Percentiles rank a stretch among this genome's conserved stretches.
phyloP scores from a whole-genome alignment of 2,797 vertebrate genomes.

The Pristis pectinata region DNA sequence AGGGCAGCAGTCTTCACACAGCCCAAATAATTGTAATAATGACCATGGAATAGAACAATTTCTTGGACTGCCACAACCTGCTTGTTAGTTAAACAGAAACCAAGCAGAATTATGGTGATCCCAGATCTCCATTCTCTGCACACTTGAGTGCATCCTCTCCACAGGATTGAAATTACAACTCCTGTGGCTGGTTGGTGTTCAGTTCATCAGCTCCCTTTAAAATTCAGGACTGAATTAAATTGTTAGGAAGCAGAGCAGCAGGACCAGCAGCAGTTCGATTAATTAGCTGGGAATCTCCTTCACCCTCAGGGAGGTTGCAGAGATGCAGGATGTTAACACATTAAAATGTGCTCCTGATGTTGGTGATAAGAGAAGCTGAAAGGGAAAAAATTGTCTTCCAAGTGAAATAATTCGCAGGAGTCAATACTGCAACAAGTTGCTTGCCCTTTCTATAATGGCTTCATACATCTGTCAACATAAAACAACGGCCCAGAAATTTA shows the following conservation, averaged over 20 bases:
- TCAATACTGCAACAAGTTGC: not conserved
- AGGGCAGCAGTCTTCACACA: not conserved
- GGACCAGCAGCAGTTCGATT: not conserved
- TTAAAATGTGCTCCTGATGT: not conserved
- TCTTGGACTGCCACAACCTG: not conserved
- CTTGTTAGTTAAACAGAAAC: not conserved
- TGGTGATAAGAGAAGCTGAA: not conserved
- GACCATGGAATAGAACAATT: not conserved
- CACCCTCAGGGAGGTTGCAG: not conserved
- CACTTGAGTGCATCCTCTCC: not conserved
- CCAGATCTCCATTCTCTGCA: not conserved
- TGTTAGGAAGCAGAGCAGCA: not conserved
- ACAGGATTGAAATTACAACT: not conserved
- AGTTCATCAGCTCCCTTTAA: not conserved
- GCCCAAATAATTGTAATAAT: not conserved
- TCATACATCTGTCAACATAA: not conserved
- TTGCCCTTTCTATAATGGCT: not conserved
- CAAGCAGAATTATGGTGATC: not conserved
- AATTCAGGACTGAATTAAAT: not conserved
- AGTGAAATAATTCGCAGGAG: not conserved
- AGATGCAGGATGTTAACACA: not conserved
- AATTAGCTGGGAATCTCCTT: not conserved
- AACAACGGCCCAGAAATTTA: no score
- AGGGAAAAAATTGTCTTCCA: not conserved
- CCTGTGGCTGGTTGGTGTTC: not conserved